Evolutionary conservation across 2,113 vertebrate species (phyloP).

Genomic region (Lucifuga dentata): DNA sequence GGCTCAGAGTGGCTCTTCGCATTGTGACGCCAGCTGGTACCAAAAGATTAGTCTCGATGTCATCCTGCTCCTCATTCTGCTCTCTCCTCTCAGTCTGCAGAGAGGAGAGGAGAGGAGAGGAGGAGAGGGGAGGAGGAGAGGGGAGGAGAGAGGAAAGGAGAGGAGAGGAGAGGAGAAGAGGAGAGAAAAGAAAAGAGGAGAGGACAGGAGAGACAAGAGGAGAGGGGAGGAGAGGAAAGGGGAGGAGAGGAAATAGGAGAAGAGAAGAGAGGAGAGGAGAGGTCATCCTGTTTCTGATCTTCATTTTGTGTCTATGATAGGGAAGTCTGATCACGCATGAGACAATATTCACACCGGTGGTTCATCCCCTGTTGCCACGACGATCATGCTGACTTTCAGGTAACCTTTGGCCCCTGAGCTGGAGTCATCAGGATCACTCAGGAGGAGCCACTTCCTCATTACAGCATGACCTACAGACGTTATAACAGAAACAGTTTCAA

Average conservation of each 20-base stretch:
- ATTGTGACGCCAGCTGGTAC: constrained; percentile 90
- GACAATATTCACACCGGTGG: constrained; percentile 81
- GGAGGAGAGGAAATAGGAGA: background rate
- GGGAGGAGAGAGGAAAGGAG: background rate
- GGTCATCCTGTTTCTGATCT: background rate
- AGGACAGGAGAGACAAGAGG: background rate
- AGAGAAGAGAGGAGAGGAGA: background rate
- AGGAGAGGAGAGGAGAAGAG: no score
- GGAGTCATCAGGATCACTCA: constrained; percentile 91
- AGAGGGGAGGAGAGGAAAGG: background rate
- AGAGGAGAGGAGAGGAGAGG: background rate
- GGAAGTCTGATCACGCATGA: background rate
- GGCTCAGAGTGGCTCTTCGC: constrained; percentile 89
- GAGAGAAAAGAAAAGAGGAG: background rate
- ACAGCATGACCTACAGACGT: constrained; percentile 87
- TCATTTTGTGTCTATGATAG: background rate
- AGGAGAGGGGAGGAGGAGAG: background rate
- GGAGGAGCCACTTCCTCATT: constrained; percentile 95
- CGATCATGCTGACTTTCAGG: constrained; percentile 95
- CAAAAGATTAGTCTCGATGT: constrained; percentile 94
- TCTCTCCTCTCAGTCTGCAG: constrained; percentile 87
- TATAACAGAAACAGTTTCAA: constrained; percentile 1
- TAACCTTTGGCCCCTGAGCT: constrained; percentile 92
- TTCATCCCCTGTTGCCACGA: constrained; percentile 93
- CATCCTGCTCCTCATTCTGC: constrained; percentile 87